Evolutionary conservation across 2,113 vertebrate species (phyloP).

Genomic region (Rynchops niger): DNA sequence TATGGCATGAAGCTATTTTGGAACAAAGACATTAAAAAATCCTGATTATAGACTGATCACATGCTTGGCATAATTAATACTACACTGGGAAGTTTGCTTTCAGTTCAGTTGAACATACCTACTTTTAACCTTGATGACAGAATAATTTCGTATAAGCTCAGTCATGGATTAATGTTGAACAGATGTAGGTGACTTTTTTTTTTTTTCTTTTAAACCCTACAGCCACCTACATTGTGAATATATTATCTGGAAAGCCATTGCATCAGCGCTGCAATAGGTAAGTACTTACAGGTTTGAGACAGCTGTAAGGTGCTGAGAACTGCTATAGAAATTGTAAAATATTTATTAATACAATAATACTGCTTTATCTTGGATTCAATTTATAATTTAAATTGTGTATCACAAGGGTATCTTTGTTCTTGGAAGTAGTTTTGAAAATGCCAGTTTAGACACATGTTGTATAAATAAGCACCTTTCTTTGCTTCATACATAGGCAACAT

Average conservation of each 20-base stretch:
- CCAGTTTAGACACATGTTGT: background rate
- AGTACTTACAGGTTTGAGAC: background rate
- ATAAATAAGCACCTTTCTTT: background rate
- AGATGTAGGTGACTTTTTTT: background rate
- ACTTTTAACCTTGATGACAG: constrained; percentile 64
- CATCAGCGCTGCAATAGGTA: background rate
- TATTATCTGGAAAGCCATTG: background rate
- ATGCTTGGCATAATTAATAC: constrained; percentile 38
- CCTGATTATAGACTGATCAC: constrained; percentile 41
- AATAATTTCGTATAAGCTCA: constrained; percentile 55
- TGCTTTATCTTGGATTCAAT: background rate
- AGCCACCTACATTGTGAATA: background rate
- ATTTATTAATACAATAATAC: background rate
- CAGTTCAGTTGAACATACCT: constrained; percentile 47
- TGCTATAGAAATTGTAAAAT: background rate
- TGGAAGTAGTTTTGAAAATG: constrained; percentile 2
- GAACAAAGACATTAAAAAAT: constrained; percentile 31
- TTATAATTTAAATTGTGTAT: background rate
- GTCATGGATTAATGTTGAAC: constrained; percentile 50
- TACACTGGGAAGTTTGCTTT: constrained; percentile 39
- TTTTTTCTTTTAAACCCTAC: background rate
- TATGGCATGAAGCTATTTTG: constrained; percentile 58
- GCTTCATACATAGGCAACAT: background rate
- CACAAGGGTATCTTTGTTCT: background rate
- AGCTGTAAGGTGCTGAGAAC: background rate